phyloP scores from a whole-genome alignment of 2,113 vertebrate genomes.

The Struthio camelus region DNA sequence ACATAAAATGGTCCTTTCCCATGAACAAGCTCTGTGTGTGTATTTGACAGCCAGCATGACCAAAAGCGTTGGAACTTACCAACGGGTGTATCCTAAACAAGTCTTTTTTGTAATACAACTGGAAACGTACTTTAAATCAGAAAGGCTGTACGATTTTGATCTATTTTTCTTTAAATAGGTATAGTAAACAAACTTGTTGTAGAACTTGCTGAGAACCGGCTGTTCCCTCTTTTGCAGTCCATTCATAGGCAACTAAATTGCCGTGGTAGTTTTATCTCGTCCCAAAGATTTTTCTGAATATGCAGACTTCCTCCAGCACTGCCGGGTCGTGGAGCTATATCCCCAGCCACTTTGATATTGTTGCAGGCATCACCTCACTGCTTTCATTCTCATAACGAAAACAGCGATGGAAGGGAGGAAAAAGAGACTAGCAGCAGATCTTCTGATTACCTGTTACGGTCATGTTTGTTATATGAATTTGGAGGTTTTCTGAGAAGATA shows the following conservation, averaged over 20 bases:
- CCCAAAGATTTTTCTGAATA: not conserved
- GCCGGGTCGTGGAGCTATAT: not conserved
- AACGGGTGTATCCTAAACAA: constrained; percentile 17
- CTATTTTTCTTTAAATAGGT: not conserved
- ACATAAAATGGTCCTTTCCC: constrained; percentile 1
- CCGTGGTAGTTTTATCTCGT: not conserved
- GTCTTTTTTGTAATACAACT: not conserved
- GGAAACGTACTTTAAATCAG: constrained; percentile 30
- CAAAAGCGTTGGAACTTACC: constrained; percentile 17
- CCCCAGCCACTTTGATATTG: not conserved
- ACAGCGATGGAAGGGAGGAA: not conserved
- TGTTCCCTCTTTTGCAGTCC: not conserved
- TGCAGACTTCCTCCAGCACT: not conserved
- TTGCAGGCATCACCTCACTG: not conserved
- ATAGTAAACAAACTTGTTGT: not conserved
- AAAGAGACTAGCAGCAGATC: not conserved
- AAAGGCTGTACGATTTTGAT: not conserved
- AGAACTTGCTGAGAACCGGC: no score
- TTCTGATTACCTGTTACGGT: not conserved
- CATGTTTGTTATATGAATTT: not conserved
- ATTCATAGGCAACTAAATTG: not conserved
- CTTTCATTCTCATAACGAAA: not conserved
- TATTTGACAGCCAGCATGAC: constrained; percentile 38
- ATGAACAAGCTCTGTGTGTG: not conserved
- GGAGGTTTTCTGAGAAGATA: not conserved